Evolutionary conservation across 2,797 vertebrate species (phyloP).

Genomic region (Trachurus trachurus): DNA sequence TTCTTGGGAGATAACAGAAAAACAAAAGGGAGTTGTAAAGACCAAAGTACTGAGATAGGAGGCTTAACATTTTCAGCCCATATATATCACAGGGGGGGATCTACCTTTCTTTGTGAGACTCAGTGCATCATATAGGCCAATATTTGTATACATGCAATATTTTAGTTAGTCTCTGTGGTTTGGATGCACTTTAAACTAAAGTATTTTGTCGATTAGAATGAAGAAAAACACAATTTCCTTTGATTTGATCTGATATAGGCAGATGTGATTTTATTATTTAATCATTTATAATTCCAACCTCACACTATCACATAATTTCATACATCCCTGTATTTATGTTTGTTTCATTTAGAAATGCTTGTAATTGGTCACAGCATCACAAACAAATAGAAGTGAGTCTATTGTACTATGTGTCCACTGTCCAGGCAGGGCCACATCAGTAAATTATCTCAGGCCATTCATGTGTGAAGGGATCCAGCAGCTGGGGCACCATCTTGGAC

Average conservation of each 20-base stretch:
- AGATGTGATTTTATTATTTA: neutral
- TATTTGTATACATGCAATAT: neutral
- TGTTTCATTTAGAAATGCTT: neutral
- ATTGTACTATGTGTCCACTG: too few species aligned
- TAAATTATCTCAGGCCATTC: neutral
- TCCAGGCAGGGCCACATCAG: neutral
- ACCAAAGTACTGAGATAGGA: conserved; percentile 10
- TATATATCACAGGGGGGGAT: neutral
- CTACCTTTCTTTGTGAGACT: neutral
- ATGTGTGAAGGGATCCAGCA: neutral
- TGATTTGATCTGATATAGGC: neutral
- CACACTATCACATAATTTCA: neutral
- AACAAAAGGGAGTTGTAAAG: conserved; percentile 19
- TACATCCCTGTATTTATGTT: neutral
- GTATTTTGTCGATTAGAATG: neutral
- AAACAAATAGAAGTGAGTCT: neutral
- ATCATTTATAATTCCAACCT: too few species aligned
- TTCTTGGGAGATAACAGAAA: conserved; percentile 33
- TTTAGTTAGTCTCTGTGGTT: neutral
- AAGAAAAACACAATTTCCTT: too few species aligned
- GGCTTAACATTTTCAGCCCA: neutral
- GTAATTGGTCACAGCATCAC: neutral
- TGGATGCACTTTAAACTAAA: neutral
- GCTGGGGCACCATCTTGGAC: neutral
- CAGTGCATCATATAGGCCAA: neutral